phyloP scores from a whole-genome alignment of 1,140 invertebrate genomes.

The Odontomachus brunneus region DNA sequence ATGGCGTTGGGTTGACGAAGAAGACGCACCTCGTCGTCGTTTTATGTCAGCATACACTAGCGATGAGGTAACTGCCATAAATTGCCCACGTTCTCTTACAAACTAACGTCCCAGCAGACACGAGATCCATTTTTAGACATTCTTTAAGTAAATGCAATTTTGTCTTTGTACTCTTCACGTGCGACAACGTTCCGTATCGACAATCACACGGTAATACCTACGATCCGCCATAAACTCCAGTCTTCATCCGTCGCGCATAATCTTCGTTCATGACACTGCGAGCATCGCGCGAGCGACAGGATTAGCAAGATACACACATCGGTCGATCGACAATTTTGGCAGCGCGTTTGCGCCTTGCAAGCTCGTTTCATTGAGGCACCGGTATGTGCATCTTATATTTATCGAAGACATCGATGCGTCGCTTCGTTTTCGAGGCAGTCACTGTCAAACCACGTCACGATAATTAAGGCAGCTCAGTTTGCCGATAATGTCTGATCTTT shows the following conservation, averaged over 20 bases:
- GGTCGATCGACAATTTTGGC: constrained; percentile 39
- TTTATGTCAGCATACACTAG: constrained; percentile 28
- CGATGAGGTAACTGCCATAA: constrained; percentile 44
- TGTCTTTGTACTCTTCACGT: not conserved
- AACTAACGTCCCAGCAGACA: constrained; percentile 14
- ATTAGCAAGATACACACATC: constrained; percentile 46
- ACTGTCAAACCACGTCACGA: not conserved
- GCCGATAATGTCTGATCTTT: not conserved
- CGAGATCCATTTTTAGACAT: constrained; percentile 33
- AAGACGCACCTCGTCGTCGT: not conserved
- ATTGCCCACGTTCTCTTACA: constrained; percentile 29
- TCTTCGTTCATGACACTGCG: constrained; percentile 30
- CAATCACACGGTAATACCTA: not conserved
- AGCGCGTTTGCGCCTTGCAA: constrained; percentile 35
- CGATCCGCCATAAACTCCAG: constrained; percentile 19
- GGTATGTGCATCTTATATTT: constrained; percentile 5
- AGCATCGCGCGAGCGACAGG: constrained; percentile 40
- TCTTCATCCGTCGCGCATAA: constrained; percentile 18
- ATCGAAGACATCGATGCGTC: not conserved
- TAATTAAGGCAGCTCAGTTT: not conserved
- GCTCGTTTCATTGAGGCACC: constrained; percentile 38
- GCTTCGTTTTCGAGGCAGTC: not conserved
- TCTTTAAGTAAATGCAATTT: constrained; percentile 2
- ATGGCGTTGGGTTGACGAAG: constrained; percentile 69
- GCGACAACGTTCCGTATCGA: constrained; percentile 9